Percentiles rank a stretch among this genome's conserved stretches.
phyloP scores from a whole-genome alignment of 2,113 vertebrate genomes.

The Pangasianodon hypophthalmus region DNA sequence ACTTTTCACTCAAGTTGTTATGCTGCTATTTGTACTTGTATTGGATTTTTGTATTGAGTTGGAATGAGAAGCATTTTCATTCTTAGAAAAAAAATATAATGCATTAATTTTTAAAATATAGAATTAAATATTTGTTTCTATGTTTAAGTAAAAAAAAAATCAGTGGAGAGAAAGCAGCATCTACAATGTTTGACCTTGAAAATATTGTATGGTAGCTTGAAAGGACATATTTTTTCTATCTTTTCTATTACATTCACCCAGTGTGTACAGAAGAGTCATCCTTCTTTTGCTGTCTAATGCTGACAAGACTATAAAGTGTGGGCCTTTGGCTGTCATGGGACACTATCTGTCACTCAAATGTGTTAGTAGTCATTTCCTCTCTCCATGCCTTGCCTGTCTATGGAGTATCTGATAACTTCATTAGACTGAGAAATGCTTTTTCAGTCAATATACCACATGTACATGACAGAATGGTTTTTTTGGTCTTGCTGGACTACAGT shows the following conservation, averaged over 20 bases:
- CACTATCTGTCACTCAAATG: conserved; percentile 55
- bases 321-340: conserved; percentile 53
- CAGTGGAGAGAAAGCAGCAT: not conserved
- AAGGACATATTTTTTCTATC: conserved; percentile 25
- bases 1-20: too few relatives aligned
- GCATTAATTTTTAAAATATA: not conserved
- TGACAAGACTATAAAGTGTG: conserved; percentile 56
- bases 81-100: not conserved
- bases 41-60: not conserved
- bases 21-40: not conserved
- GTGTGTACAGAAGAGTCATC: conserved; percentile 39
- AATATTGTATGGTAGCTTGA: conserved; percentile 21
- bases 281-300: conserved; percentile 56
- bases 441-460: conserved; percentile 9
- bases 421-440: conserved; percentile 25
- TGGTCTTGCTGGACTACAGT: conserved; percentile 24
- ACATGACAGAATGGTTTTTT: conserved; percentile 33
- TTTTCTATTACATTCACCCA: conserved; percentile 45
- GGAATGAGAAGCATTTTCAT: not conserved
- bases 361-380: conserved; percentile 55
- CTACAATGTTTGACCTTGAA: conserved; percentile 43
- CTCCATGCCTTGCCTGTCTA: conserved; percentile 41
- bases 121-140: not conserved
- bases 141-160: not conserved
- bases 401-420: conserved; percentile 51